These are phyloP conservation scores for Melinopterus prodromus DNA, from an alignment of 2,888 invertebrate species.

Conservation along the genomic window DNA sequence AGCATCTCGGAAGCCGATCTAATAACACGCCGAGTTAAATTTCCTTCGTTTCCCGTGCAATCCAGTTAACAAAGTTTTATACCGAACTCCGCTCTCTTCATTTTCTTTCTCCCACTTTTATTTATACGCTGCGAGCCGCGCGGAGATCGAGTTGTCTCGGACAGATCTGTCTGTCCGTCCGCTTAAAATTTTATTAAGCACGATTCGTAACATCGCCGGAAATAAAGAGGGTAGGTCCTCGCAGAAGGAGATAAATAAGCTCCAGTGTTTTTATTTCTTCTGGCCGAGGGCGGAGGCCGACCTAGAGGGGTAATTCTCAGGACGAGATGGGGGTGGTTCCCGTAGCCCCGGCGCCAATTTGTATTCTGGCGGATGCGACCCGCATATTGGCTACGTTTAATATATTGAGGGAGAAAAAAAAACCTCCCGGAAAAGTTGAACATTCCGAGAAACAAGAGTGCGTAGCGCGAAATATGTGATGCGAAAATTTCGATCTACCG, in stretches of 20 bases:
- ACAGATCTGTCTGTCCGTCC: not conserved
- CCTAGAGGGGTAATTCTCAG: not conserved
- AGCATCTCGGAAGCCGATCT: not conserved
- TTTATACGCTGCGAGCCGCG: not conserved
- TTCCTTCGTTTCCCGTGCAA: not conserved
- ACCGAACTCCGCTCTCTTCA: not conserved
- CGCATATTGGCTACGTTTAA: slow-evolving; percentile 4
- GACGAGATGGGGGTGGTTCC: not conserved
- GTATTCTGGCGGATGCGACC: not conserved
- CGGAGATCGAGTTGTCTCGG: not conserved
- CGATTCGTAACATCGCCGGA: not conserved
- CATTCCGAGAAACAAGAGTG: not conserved
- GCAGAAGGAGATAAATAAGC: not conserved
- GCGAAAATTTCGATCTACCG: not conserved
- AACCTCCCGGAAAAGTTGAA: not conserved
- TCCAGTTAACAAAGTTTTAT: not conserved
- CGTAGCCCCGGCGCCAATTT: not conserved
- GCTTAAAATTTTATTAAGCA: not conserved
- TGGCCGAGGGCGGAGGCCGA: not conserved
- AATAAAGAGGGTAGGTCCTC: not conserved
- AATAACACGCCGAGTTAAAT: not conserved
- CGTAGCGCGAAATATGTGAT: not conserved
- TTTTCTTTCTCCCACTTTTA: not conserved
- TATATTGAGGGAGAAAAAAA: not conserved
- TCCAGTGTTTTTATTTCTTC: not conserved